phyloP scores from a whole-genome alignment of 2,888 invertebrate species.

The Priocnemis perturbator region DNA sequence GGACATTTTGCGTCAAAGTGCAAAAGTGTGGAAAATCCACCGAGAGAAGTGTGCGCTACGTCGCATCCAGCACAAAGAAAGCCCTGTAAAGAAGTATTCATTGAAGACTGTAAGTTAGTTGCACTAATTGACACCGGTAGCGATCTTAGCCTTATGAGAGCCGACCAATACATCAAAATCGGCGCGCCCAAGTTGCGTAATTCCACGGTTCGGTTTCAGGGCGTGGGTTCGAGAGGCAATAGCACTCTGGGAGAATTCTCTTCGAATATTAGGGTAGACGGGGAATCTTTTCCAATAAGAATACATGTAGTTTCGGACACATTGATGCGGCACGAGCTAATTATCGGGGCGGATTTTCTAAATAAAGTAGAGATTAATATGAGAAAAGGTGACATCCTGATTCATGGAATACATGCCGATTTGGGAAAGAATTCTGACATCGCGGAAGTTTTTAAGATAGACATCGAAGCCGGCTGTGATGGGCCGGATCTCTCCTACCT shows the following conservation, averaged over 20 bases:
- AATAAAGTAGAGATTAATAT: slow-evolving; percentile 17
- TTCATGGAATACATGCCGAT: too few species aligned
- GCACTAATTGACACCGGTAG: background rate
- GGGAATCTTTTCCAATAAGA: slow-evolving; percentile 16
- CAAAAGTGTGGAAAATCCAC: slow-evolving; percentile 28
- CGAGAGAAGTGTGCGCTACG: background rate
- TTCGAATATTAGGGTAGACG: slow-evolving; percentile 20
- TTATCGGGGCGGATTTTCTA: slow-evolving; percentile 35
- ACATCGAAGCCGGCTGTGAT: too few species aligned
- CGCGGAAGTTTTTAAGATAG: too few species aligned
- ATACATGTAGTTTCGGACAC: slow-evolving; percentile 32
- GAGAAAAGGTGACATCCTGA: too few species aligned
- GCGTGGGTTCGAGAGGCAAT: slow-evolving; percentile 21
- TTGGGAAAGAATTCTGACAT: too few species aligned
- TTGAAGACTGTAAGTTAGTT: background rate
- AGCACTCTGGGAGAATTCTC: slow-evolving; percentile 22
- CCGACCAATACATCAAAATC: too few species aligned
- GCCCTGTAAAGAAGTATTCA: background rate
- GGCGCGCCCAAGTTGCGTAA: too few species aligned
- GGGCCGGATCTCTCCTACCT: too few species aligned
- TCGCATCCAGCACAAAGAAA: background rate
- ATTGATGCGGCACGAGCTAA: slow-evolving; percentile 22
- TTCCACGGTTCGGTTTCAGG: slow-evolving; percentile 23
- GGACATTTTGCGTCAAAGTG: slow-evolving; percentile 29
- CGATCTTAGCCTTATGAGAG: too few species aligned